These are phyloP conservation scores for Amiota minor DNA, from an alignment of 2,888 invertebrate species.

Conservation along the genomic window DNA sequence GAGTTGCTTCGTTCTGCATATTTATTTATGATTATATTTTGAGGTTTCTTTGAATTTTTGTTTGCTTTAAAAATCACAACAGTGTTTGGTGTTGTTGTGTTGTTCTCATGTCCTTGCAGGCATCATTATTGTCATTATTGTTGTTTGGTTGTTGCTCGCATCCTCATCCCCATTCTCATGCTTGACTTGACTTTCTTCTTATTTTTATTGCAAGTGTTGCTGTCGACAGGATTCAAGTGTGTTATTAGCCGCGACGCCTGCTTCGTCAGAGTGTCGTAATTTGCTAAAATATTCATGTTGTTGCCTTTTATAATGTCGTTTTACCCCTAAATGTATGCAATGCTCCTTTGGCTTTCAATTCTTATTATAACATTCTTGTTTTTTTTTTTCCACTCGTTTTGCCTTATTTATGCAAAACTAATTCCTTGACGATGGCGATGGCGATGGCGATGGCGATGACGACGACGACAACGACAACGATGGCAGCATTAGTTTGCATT, in stretches of 20 bases:
- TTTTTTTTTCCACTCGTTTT: background rate
- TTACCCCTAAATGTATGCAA: background rate
- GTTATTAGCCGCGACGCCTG: conserved; percentile 32
- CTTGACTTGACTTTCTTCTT: background rate
- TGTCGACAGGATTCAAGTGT: conserved; percentile 28
- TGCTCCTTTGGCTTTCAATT: background rate
- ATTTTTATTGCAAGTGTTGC: background rate
- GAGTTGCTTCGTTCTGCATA: background rate
- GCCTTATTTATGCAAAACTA: conserved; percentile 47
- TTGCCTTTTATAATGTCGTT: conserved; percentile 17
- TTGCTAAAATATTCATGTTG: conserved; percentile 31
- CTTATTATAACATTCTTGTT: background rate
- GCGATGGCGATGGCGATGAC: conserved; percentile 33
- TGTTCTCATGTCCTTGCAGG: conserved; percentile 1
- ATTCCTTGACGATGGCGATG: conserved; percentile 34
- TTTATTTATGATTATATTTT: background rate
- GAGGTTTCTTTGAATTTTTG: conserved; percentile 1
- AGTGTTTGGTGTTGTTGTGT: no score
- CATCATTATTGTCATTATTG: conserved; percentile 1
- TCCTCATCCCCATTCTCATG: background rate
- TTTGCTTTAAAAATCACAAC: background rate
- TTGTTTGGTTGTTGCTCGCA: background rate
- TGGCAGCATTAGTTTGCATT: conserved; percentile 31
- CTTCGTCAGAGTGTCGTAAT: conserved; percentile 28
- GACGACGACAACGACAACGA: conserved; percentile 30